Percentiles rank a stretch among this genome's conserved stretches.
These are phyloP conservation scores for Seriola aureovittata DNA, from an alignment of 2,113 vertebrate species.

Conservation along the genomic window DNA sequence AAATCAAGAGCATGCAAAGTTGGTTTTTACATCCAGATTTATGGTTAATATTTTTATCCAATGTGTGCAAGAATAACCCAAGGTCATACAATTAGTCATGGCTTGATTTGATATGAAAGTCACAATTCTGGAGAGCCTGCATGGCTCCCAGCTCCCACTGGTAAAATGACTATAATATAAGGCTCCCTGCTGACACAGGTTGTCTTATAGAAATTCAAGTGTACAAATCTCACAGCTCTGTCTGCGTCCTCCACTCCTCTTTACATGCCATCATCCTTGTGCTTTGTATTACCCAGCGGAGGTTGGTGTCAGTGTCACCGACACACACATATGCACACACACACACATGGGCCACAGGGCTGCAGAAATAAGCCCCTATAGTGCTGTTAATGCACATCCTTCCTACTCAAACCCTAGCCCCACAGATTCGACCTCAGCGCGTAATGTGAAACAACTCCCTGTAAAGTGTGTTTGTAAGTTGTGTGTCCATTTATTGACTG, in stretches of 20 bases:
- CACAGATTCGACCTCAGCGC: no score
- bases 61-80: neutral
- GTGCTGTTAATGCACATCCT: neutral
- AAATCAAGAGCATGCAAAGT: neutral
- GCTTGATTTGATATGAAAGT: neutral
- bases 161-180: neutral
- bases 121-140: neutral
- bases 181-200: neutral
- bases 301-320: constrained; percentile 32
- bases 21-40: neutral
- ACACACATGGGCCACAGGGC: neutral
- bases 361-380: constrained; percentile 32
- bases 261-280: neutral
- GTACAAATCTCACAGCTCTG: neutral
- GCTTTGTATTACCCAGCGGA: constrained; percentile 24
- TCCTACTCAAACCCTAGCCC: constrained; percentile 26
- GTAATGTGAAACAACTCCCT: neutral
- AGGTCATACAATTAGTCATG: neutral
- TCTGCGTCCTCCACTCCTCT: constrained; percentile 14
- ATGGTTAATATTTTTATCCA: neutral
- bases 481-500: neutral
- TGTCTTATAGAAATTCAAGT: neutral
- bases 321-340: neutral
- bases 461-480: neutral
- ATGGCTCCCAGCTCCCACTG: neutral